Percentiles rank a stretch among this genome's conserved stretches.
These are phyloP conservation scores for Danio rerio DNA, from an alignment of 2,113 vertebrate genomes.

Conservation along the genomic window GRCz12tu NC_133181.1:61997001-61997500, in stretches of 20 bases:
- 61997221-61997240: slow-evolving; percentile 72
- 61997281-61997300: slow-evolving; percentile 76
- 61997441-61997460: slow-evolving; percentile 77
- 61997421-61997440: slow-evolving; percentile 82
- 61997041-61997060: slow-evolving; percentile 98
- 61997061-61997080: slow-evolving; percentile 93
- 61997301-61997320: slow-evolving; percentile 67
- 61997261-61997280: slow-evolving; percentile 63
- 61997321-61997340: slow-evolving; percentile 72
- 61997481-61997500: slow-evolving; percentile 61
- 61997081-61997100: slow-evolving; percentile 83
- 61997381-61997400: slow-evolving; percentile 76
- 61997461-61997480: slow-evolving; percentile 75
- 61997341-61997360: slow-evolving; percentile 73
- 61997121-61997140: slow-evolving; percentile 72
- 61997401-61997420: slow-evolving; percentile 75
- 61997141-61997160: slow-evolving; percentile 64
- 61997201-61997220: slow-evolving; percentile 77
- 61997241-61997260: slow-evolving; percentile 65
- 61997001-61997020: slow-evolving; percentile 79
- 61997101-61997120: slow-evolving; percentile 78
- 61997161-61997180: slow-evolving; percentile 76
- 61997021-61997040: slow-evolving; percentile 92
- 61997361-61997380: slow-evolving; percentile 73
- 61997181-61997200: slow-evolving; percentile 75